These are phyloP conservation scores for Orthosia gothica DNA, from an alignment of 2,888 invertebrate genomes.

Conservation along the genomic window DNA sequence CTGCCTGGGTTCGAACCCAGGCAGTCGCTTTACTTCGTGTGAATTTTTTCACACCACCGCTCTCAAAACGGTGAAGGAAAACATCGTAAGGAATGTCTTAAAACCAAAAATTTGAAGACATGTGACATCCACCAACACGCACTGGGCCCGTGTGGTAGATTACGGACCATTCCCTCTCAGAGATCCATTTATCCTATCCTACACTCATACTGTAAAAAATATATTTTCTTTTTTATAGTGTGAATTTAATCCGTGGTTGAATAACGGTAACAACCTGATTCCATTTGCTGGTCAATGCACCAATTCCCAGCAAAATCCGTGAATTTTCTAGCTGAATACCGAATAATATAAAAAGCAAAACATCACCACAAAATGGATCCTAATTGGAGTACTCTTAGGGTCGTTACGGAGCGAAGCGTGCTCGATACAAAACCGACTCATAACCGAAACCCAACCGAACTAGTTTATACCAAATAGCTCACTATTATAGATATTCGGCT, in stretches of 20 bases:
- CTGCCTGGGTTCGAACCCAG: too few relatives aligned
- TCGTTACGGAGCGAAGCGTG: conserved; percentile 16
- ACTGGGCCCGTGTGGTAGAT: too few relatives aligned
- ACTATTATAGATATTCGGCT: conserved; percentile 57
- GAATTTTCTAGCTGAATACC: neutral
- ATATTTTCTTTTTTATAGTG: too few relatives aligned
- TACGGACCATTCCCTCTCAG: too few relatives aligned
- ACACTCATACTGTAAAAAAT: neutral
- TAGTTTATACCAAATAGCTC: conserved; percentile 58
- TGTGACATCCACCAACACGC: too few relatives aligned
- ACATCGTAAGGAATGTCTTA: too few relatives aligned
- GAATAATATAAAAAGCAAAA: conserved; percentile 22
- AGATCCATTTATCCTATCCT: too few relatives aligned
- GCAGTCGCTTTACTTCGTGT: too few relatives aligned
- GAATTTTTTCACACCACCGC: too few relatives aligned
- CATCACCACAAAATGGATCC: conserved; percentile 19
- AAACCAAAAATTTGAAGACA: too few relatives aligned
- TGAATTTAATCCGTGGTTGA: too few relatives aligned
- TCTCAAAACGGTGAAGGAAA: too few relatives aligned
- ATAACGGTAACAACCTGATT: neutral
- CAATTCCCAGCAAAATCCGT: neutral
- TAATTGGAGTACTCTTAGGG: conserved; percentile 38
- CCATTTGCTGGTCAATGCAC: neutral
- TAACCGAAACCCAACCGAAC: conserved; percentile 40
- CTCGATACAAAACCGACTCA: conserved; percentile 40